Evolutionary conservation across 2,797 vertebrate genomes (phyloP).

Genomic region (Steatocranus sp.): DNA sequence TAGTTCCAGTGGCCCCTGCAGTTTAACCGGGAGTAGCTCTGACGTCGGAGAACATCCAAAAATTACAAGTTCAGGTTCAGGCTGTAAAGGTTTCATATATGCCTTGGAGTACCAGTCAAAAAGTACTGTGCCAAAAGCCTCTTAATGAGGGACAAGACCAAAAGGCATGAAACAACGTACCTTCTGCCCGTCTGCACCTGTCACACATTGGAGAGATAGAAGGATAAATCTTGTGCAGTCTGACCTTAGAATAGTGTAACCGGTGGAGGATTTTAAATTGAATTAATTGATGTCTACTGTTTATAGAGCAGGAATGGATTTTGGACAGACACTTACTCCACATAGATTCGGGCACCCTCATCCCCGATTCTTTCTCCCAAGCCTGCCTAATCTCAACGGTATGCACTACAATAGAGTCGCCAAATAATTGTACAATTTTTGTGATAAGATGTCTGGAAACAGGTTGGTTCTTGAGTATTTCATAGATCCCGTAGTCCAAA

Average conservation of each 20-base stretch:
- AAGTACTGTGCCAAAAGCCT: neutral
- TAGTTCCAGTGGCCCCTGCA: neutral
- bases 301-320: neutral
- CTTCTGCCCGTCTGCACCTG: neutral
- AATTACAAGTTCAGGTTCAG: neutral
- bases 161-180: neutral
- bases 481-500: rapidly evolving
- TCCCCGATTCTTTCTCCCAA: neutral
- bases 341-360: neutral
- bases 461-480: neutral
- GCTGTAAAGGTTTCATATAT: neutral
- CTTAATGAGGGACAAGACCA: neutral
- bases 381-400: neutral
- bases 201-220: neutral
- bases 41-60: neutral
- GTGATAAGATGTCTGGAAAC: rapidly evolving
- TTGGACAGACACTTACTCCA: neutral
- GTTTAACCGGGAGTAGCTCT: rapidly evolving
- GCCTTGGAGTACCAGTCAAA: neutral
- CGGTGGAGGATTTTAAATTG: neutral
- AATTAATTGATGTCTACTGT: neutral
- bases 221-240: neutral
- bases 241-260: neutral
- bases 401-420: neutral
- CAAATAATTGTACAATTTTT: rapidly evolving